Base-by-base conservation (phyloP, 1,140 invertebrate species). In the Leptinotarsa defecta region DNA sequence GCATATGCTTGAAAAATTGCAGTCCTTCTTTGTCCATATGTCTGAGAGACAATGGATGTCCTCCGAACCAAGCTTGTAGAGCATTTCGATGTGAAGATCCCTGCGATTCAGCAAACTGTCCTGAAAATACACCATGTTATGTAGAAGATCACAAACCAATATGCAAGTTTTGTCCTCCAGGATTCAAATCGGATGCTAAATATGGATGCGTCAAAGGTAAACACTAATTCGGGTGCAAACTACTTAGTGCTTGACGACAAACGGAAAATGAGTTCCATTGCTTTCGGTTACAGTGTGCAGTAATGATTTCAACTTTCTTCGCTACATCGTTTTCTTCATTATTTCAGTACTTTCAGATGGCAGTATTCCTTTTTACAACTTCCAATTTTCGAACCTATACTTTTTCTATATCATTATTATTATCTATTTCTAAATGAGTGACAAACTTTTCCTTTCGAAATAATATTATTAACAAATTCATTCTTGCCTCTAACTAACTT, bases 121-220 rank as follows among this genome's bases (percentile, higher is more conserved):
- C 93, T 79, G 89, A 90, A 80, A 92, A 93, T 84, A 91, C 93
- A 73, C 94, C 94, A 82, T 97, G 95, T 88, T 93, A 92, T 88
- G 94, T 96, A 80, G 94, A 96, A 91, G 94, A 96, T 88, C 95
- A 96, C 89, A 94, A 93, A 88, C 92, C 94, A 79, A 92, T 94
- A 86, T 96, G 95, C 93, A 95, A 95, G 91, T 96, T 95, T 91
- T 96, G 95, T 91, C 94, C 95, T 84, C 89, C 89, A 87, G 95
- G 94, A 90, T 96, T 94, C 90, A 91, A 92, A 89, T 90, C 93
- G 87, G 94, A 96, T 88, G 89, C 91, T 86, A 93, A 92, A 90
- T 93, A 93, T 90, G 95, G 94, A 93, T 96, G 95, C 90, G 91
- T 94, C 88, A 95, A 96, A 96, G 95, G 95, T 96, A 96, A 94